phyloP scores from a whole-genome alignment of 2,888 invertebrate genomes.

The Yponomeuta plumbellus region DNA sequence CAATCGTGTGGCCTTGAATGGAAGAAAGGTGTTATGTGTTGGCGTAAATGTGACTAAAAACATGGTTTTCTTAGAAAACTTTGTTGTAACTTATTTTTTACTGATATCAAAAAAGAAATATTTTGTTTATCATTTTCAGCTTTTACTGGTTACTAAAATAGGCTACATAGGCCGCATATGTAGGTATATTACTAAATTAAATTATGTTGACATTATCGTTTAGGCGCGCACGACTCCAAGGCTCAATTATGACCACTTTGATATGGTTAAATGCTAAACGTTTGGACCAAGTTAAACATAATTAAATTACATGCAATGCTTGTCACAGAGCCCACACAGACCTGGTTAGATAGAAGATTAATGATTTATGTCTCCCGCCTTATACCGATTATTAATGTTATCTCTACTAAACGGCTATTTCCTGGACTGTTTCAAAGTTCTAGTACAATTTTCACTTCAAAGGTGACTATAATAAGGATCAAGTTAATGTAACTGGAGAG shows the following conservation, averaged over 20 bases:
- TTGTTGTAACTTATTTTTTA: no score
- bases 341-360: conserved; percentile 63
- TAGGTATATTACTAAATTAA: no score
- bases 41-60: no score
- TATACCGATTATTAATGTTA: conserved; percentile 16
- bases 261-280: conserved; percentile 62
- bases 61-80: no score
- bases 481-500: not conserved
- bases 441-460: not conserved
- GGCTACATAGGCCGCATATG: no score
- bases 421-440: not conserved
- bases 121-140: no score
- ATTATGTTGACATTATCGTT: no score
- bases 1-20: no score
- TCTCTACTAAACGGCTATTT: conserved; percentile 11
- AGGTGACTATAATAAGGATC: not conserved
- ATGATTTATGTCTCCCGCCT: conserved; percentile 44
- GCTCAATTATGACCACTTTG: conserved; percentile 39
- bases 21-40: no score
- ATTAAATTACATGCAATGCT: conserved; percentile 65
- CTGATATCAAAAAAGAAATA: no score
- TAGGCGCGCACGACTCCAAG: conserved; percentile 29
- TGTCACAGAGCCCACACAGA: conserved; percentile 65
- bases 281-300: conserved; percentile 50
- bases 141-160: no score